These are phyloP conservation scores for Anguilla japonica DNA, from an alignment of 2,113 vertebrate genomes.

Conservation along the genomic window DNA sequence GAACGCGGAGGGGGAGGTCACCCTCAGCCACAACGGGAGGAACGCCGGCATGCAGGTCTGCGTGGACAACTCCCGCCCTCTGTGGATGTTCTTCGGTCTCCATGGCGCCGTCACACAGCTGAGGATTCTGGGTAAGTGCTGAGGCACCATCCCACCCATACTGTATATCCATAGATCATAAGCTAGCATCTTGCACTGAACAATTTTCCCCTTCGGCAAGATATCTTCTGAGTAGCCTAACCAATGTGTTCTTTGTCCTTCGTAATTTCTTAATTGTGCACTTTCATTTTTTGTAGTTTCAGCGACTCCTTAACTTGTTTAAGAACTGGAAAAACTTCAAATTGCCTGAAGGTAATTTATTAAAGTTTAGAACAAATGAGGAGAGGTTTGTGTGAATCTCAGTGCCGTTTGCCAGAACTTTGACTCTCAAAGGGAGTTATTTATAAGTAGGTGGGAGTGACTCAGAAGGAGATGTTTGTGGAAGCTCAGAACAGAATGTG, in stretches of 20 bases:
- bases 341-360: neutral
- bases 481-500: neutral
- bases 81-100: conserved; percentile 94
- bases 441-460: neutral
- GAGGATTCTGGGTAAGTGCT: conserved; percentile 83
- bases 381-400: neutral
- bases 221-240: no score
- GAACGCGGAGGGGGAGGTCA: conserved; percentile 82
- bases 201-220: no score
- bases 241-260: no score
- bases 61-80: conserved; percentile 86
- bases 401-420: neutral
- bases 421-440: neutral
- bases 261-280: neutral
- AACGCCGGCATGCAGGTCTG: conserved; percentile 84
- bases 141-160: neutral
- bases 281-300: neutral
- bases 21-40: conserved; percentile 83
- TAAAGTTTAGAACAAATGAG: neutral
- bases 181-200: neutral
- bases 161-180: neutral
- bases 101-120: conserved; percentile 84
- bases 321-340: neutral
- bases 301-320: neutral
- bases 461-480: neutral